Percentiles rank a stretch among this genome's conserved stretches.
Conservation (phyloP, 2,888 invertebrate species). For the Allolobophora icterica region DNA sequence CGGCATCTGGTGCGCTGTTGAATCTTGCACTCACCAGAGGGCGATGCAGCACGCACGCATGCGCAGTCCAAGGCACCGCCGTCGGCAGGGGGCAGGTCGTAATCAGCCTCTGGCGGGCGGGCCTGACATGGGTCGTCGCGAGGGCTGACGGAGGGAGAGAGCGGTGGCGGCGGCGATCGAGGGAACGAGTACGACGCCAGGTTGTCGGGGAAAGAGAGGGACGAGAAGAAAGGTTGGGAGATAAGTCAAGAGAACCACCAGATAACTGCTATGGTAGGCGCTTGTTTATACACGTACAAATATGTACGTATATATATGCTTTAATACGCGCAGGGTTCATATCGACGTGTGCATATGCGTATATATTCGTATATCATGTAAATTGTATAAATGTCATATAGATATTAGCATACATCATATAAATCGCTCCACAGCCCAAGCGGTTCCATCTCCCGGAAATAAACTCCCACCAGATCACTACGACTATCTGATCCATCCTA, state of each 20-base stretch:
- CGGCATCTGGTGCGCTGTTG: background rate
- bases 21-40: background rate
- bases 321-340: too few species aligned
- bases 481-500: too few species aligned
- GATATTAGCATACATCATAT: too few species aligned
- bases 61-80: conserved; percentile 17
- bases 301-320: background rate
- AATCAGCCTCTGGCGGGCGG: conserved; percentile 11
- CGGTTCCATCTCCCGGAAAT: too few species aligned
- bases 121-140: conserved; percentile 17
- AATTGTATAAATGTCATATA: too few species aligned
- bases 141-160: background rate
- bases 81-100: background rate
- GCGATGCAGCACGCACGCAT: background rate
- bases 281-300: background rate
- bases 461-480: too few species aligned
- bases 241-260: conserved; percentile 17
- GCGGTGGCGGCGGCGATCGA: background rate
- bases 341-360: background rate
- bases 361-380: too few species aligned
- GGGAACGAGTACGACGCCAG: conserved; percentile 17
- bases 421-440: too few species aligned
- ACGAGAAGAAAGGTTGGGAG: conserved; percentile 5
- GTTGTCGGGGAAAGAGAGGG: conserved; percentile 17
- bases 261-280: background rate